Evolutionary conservation across 2,113 vertebrate genomes (phyloP).

Genomic region (Orthonyx spaldingii): DNA sequence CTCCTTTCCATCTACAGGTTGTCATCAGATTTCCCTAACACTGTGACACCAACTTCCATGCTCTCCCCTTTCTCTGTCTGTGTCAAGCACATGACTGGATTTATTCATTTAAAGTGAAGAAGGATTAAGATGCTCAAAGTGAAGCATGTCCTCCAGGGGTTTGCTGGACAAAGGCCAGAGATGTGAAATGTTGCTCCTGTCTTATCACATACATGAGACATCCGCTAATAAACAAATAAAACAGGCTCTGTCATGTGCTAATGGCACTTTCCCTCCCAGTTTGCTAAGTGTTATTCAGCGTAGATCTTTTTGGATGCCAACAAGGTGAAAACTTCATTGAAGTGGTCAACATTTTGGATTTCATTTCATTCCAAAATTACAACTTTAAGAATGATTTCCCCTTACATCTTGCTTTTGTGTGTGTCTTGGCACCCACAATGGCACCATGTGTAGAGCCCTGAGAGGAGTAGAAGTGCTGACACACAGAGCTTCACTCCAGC

Average conservation of each 20-base stretch:
- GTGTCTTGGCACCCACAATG: constrained; percentile 4
- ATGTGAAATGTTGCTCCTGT: not conserved
- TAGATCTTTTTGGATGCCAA: not conserved
- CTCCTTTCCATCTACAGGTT: not conserved
- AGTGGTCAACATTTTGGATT: not conserved
- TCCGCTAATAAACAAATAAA: constrained; percentile 11
- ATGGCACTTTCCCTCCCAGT: not conserved
- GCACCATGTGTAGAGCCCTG: not conserved
- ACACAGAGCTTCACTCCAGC: constrained; percentile 9
- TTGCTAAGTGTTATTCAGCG: not conserved
- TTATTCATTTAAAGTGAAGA: not conserved
- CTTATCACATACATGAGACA: not conserved
- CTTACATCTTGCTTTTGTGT: not conserved
- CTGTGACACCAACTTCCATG: not conserved
- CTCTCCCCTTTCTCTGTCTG: not conserved
- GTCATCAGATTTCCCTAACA: not conserved
- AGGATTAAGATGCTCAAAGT: not conserved
- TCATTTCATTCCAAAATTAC: not conserved
- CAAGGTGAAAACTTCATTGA: not conserved
- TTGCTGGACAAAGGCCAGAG: constrained; percentile 18
- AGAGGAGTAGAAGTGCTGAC: constrained; percentile 34
- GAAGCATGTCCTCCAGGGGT: not conserved
- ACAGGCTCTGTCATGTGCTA: not conserved
- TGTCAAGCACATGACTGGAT: not conserved
- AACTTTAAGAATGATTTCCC: not conserved